Base-by-base conservation (phyloP, 2,797 vertebrate species). In the Aplochiton taeniatus region DNA sequence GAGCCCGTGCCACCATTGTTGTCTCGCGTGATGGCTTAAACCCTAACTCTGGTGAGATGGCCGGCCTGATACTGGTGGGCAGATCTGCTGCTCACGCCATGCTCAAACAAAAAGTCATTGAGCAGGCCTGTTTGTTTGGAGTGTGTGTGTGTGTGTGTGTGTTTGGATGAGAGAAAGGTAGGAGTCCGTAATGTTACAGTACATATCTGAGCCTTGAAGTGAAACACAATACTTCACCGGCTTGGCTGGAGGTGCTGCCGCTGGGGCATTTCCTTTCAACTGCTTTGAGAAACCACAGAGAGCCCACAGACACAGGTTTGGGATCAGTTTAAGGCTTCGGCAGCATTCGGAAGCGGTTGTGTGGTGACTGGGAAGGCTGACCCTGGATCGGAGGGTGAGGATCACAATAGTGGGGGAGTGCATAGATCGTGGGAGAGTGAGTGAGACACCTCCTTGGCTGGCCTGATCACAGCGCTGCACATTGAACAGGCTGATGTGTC, bases 211-310 rank as follows among this genome's bases (percentile, higher is more conserved):
- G 82, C 88, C 86, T 90, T 90, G 88, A 88, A 88, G 83, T 87
- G 87, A 84, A 85, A 87, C 31, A 88, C 87, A 90, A 88, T 86
- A 87, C 75, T 84, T 84, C 84, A 85, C 59, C 76, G 50, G 65
- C 83, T 88, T 84, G 86, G 87, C 83, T 74, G 84, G 87, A 81
- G n/a, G n/a, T n/a, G 71, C 72, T 72, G 74, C 67, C 68, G 79
- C 85, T 88, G 81, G 87, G 87, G 91, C 90, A 89, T 78, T 92
- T 92, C 90, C 91, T 92, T 92, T 90, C 90, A 86, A 77, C 77
- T 18, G 81, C 80, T 87, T 84, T 91, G 90, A 91, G 90, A 93
- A 90, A 86, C 10, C n/a, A 73, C 81, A 20, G 43, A 9, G 43
- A 31, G 16, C 10, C 20, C 11, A 11, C 76, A 71, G 77, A 82